Evolutionary conservation across 2,888 invertebrate species (phyloP), one percentile per base, ranked within the genome.

Genomic region (Andrena haemorrhoa): DNA sequence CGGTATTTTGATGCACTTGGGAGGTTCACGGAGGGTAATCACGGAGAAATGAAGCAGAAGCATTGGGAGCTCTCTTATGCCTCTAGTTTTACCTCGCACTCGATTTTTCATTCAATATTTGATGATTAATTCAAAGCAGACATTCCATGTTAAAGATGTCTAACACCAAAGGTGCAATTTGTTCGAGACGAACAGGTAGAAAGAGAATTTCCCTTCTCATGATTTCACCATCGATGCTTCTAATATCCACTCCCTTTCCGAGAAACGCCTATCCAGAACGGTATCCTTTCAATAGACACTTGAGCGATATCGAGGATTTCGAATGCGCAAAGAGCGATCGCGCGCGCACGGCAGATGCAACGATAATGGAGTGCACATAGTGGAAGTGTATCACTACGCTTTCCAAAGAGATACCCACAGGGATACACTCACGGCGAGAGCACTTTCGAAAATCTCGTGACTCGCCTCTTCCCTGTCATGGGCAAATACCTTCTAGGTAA

Each of bases 381-480:
- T 23, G 20, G 29, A 33, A 47, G 56, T 53, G 20, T 74, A 73
- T 78, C 75, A 49, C 49, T 23, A 47, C 64, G 51, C 65, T 77
- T 74, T 71, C 77, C 73, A 77, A 71, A 60, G 41, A 68, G 69
- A 10, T 10, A 71, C 53, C 29, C 26, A 47, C 23, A 64, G 47
- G 47, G 35, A 82, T 66, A 69, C 70, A 75, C 49, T 69, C 41
- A 31, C 10, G 69, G 66, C 60, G 76, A 75, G 85, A 84, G 81
- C 81, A 88, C 88, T 89, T 89, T 88, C 89, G 79, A 87, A 89
- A 88, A 89, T 89, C 87, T 87, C 87, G 84, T 87, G 87, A 89
- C 85, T 86, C 76, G 83, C 68, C 86, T 88, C 81, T 82, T 87
- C 75, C 53, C 82, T 75, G 80, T 85, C 78, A 74, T 56, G 82